Conservation (phyloP, 2,797 vertebrate genomes). For the Erpetoichthys calabaricus region DNA sequence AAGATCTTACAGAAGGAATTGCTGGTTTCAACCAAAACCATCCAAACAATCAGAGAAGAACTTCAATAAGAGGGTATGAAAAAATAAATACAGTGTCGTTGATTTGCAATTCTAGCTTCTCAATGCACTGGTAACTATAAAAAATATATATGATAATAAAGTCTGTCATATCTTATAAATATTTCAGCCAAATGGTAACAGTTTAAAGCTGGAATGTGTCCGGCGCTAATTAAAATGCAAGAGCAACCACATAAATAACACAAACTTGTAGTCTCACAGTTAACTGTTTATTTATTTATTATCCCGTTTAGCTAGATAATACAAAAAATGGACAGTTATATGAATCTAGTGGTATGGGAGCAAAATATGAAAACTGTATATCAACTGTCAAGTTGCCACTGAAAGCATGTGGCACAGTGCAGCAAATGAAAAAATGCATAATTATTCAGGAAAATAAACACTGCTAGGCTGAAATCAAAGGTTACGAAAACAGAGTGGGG, state of each 20-base stretch:
- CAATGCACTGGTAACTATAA: not conserved
- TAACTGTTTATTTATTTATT: conserved; percentile 8
- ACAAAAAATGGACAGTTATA: conserved; percentile 3
- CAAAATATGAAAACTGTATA: conserved; percentile 2
- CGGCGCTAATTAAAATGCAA: conserved; percentile 4
- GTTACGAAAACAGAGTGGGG: conserved; percentile 9
- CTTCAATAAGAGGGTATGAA: not conserved
- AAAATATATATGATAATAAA: conserved; percentile 6
- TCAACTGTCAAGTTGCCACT: not conserved
- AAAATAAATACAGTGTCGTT: too few species aligned
- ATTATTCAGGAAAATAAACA: conserved; percentile 1
- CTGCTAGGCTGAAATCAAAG: conserved; percentile 1
- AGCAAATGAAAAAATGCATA: not conserved
- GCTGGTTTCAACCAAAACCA: not conserved
- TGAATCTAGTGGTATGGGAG: conserved; percentile 1
- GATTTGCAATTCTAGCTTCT: not conserved
- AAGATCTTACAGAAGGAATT: not conserved
- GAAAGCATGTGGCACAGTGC: not conserved
- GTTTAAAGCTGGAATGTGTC: conserved; percentile 6
- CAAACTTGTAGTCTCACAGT: conserved; percentile 2
- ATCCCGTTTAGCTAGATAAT: conserved; percentile 1
- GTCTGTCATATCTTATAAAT: conserved; percentile 4
- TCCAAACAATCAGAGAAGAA: not conserved
- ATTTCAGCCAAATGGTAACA: conserved; percentile 1
- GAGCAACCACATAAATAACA: conserved; percentile 2